Evolutionary conservation across 2,888 invertebrate species (phyloP), one percentile per base, ranked within the genome.

Genomic region (Cosmia pyralina): DNA sequence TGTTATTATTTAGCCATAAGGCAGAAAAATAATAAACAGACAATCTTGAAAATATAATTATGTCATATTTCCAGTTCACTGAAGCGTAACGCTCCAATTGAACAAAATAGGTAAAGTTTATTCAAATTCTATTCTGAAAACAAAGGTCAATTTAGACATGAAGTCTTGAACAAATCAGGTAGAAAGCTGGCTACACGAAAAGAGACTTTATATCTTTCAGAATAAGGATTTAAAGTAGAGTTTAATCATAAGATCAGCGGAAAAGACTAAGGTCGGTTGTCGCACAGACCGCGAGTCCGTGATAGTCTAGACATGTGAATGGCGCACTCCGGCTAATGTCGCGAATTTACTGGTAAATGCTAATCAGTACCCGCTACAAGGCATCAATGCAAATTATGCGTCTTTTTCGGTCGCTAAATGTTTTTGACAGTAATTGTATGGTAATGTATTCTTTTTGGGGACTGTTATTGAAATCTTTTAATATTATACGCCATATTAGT

Each of bases 271-370:
- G 83, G 77, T 84, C 77, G 71, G 52, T 41, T 75, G 48, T 62
- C 62, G 55, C 63, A 62, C 72, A 76, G 82, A 79, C 81, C 76
- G 75, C 80, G 81, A 77, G 82, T 78, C 82, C 76, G 76, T 82
- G 81, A 77, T 55, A 64, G 67, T 67, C 76, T 72, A 80, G 79
- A 85, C 77, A 69, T 63, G 67, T 73, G 72, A 71, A 78, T 81
- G 55, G 72, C 59, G 48, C 41, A 62, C 22, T 85, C 28, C 46
- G 55, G 57, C 57, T 74, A 53, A 52, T 58, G 77, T 52, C 53
- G 41, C 28, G n/a, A 34, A 34, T 58, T 74, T 28, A 55, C 15
- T 69, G 53, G 59, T 66, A 63, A 53, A 77, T 73, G 69, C 68
- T 76, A 83, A 77, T 77, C 34, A 72, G 62, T 19, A 44, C 50